Evolutionary conservation across 2,888 invertebrate genomes (phyloP).

Genomic region (Balanococcus diminutus): DNA sequence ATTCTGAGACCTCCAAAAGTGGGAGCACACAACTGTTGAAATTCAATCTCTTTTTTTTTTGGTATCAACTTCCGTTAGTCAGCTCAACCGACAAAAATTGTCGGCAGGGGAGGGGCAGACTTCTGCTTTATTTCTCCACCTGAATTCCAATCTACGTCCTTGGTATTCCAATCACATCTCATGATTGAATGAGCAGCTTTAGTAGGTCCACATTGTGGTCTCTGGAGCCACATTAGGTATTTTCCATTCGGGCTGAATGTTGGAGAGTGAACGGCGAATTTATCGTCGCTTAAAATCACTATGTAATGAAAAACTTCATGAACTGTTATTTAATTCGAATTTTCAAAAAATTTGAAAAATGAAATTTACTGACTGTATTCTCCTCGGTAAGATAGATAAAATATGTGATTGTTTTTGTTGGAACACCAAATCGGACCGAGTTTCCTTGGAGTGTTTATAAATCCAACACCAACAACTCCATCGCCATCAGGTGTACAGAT

Average conservation of each 20-base stretch:
- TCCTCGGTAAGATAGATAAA: conserved; percentile 67
- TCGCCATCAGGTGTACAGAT: conserved; percentile 64
- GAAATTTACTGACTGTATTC: conserved; percentile 66
- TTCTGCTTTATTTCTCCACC: no score
- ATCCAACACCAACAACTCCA: conserved; percentile 74
- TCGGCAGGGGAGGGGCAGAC: no score
- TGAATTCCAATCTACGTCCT: conserved; percentile 58
- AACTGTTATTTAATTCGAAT: background rate
- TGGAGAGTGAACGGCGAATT: conserved; percentile 69
- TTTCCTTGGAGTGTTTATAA: conserved; percentile 72
- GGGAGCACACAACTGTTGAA: no score
- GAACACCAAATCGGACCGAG: conserved; percentile 81
- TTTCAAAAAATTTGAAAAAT: background rate
- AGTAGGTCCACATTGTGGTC: conserved; percentile 74
- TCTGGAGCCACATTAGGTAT: conserved; percentile 74
- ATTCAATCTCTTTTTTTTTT: no score
- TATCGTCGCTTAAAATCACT: conserved; percentile 66
- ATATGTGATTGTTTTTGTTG: conserved; percentile 72
- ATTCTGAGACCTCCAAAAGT: no score
- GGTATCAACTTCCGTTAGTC: no score
- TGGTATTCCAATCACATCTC: conserved; percentile 62
- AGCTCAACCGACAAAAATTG: no score
- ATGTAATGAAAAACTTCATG: background rate
- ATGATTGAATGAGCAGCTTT: conserved; percentile 71
- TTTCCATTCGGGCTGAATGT: conserved; percentile 69